Evolutionary conservation across 1,140 invertebrate species (phyloP).

Genomic region (Lepidostoma basale): DNA sequence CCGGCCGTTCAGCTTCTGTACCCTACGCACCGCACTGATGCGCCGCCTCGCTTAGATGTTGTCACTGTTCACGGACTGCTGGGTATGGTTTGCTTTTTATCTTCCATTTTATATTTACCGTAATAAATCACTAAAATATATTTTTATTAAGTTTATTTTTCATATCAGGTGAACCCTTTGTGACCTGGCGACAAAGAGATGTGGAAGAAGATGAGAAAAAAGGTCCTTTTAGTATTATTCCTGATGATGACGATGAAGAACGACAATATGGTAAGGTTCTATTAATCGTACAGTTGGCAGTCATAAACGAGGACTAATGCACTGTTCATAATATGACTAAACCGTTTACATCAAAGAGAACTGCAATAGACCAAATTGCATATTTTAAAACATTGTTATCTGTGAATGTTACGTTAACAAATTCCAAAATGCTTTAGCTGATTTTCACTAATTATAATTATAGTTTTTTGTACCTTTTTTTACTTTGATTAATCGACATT

Average conservation of each 20-base stretch:
- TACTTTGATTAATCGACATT: no score
- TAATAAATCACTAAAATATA: background rate
- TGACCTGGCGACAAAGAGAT: conserved; percentile 44
- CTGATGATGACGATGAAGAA: background rate
- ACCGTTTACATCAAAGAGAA: background rate
- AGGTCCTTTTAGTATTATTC: background rate
- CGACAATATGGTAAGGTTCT: background rate
- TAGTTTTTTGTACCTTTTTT: no score
- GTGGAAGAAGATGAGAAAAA: conserved; percentile 8
- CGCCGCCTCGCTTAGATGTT: conserved; percentile 30
- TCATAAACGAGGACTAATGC: no score
- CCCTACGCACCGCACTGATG: conserved; percentile 23
- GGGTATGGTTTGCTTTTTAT: conserved; percentile 12
- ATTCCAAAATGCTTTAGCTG: no score
- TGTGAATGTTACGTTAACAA: no score
- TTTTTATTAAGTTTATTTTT: conserved; percentile 15
- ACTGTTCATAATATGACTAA: background rate
- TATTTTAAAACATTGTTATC: no score
- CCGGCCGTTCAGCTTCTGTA: conserved; percentile 38
- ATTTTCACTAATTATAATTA: no score
- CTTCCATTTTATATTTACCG: background rate
- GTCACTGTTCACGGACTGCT: conserved; percentile 41
- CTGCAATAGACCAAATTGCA: background rate
- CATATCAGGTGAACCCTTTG: conserved; percentile 46
- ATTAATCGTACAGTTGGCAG: background rate